phyloP scores from a whole-genome alignment of 1,140 invertebrate species.

The Sitophilus oryzae region DNA sequence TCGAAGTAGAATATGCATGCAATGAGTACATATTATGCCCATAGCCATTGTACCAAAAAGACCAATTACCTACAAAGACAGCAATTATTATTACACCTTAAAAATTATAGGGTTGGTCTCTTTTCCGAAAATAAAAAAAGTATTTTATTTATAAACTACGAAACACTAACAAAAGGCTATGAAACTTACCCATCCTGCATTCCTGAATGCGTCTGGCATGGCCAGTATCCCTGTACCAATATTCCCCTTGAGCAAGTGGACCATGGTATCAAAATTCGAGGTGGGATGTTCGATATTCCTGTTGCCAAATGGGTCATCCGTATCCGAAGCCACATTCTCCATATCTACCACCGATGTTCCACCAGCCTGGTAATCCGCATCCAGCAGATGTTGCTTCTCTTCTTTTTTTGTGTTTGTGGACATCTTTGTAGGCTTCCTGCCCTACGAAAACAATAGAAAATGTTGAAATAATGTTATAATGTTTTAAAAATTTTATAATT shows the following conservation, averaged over 20 bases:
- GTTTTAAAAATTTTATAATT: too few species aligned
- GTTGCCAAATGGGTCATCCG: slow-evolving; percentile 56
- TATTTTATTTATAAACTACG: too few species aligned
- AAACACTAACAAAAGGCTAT: too few species aligned
- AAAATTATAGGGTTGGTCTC: too few species aligned
- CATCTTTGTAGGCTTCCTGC: slow-evolving; percentile 11
- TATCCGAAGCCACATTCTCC: slow-evolving; percentile 40
- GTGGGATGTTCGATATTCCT: slow-evolving; percentile 66
- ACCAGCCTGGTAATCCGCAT: slow-evolving; percentile 43
- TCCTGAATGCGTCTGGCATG: slow-evolving; percentile 81
- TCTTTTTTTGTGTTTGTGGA: slow-evolving; percentile 7
- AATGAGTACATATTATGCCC: slow-evolving; percentile 76
- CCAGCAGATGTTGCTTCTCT: slow-evolving; percentile 51
- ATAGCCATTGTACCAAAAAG: slow-evolving; percentile 67
- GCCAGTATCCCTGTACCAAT: slow-evolving; percentile 53
- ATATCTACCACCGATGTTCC: slow-evolving; percentile 34
- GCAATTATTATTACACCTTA: not conserved
- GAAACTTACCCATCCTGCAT: slow-evolving; percentile 61
- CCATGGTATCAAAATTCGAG: slow-evolving; percentile 74
- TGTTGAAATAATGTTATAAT: too few species aligned
- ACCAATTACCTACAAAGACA: slow-evolving; percentile 40
- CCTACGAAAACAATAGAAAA: too few species aligned
- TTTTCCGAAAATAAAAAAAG: too few species aligned
- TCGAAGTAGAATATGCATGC: slow-evolving; percentile 78
- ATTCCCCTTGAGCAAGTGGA: slow-evolving; percentile 70